A percentile compares a stretch with the other conserved stretches of the same genome.
Conservation (phyloP, 2,888 invertebrate species). For the Sarcophaga carnaria region DNA sequence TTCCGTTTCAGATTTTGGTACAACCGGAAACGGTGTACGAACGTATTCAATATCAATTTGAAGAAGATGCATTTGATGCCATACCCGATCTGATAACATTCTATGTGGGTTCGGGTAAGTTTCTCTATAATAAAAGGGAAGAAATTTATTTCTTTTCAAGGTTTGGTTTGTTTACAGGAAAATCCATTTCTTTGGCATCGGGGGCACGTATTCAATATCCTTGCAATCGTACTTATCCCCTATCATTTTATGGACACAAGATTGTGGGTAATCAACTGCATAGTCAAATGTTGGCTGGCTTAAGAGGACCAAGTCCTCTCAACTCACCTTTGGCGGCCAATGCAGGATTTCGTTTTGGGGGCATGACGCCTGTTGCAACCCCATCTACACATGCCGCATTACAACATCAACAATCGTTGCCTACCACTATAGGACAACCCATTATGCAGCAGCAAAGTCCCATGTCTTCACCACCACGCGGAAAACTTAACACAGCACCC, state of each 20-base stretch:
- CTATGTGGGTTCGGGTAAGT: slow-evolving; percentile 93
- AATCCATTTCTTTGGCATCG: slow-evolving; percentile 93
- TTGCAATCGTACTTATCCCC: slow-evolving; percentile 90
- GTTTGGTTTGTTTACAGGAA: slow-evolving; percentile 86
- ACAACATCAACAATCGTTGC: slow-evolving; percentile 70
- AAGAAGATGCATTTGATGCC: slow-evolving; percentile 95
- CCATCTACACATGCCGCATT: slow-evolving; percentile 71
- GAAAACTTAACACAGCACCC: slow-evolving; percentile 82
- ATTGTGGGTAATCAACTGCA: slow-evolving; percentile 83
- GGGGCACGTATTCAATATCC: slow-evolving; percentile 94
- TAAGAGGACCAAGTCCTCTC: slow-evolving; percentile 80
- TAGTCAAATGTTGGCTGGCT: slow-evolving; percentile 80
- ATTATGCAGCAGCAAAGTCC: slow-evolving; percentile 78
- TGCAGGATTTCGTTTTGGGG: slow-evolving; percentile 80
- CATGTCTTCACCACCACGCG: slow-evolving; percentile 84
- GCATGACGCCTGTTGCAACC: slow-evolving; percentile 68
- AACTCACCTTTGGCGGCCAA: slow-evolving; percentile 81
- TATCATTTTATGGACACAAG: slow-evolving; percentile 87
- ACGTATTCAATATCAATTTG: slow-evolving; percentile 95
- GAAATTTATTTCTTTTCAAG: neutral
- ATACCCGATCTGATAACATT: slow-evolving; percentile 96
- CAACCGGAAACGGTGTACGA: slow-evolving; percentile 96
- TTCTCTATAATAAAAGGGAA: neutral
- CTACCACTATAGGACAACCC: slow-evolving; percentile 66
- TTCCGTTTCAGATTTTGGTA: slow-evolving; percentile 85